Percentiles rank a stretch among this genome's conserved stretches.
phyloP scores from a whole-genome alignment of 2,113 vertebrate species.

The Sporophila hypoxantha region DNA sequence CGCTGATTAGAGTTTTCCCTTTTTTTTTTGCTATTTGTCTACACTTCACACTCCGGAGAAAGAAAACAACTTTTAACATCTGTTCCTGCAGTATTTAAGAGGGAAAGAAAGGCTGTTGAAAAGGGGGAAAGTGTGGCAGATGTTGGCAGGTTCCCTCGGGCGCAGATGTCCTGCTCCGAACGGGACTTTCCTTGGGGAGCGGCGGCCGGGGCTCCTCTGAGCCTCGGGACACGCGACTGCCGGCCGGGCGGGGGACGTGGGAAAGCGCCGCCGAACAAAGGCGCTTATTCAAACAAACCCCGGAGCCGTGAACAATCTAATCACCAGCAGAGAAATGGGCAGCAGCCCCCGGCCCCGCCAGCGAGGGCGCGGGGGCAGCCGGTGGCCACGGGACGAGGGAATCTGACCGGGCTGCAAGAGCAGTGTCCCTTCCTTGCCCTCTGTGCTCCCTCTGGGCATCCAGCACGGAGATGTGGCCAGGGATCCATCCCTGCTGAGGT shows the following conservation, averaged over 20 bases:
- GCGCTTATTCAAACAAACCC: conserved; percentile 77
- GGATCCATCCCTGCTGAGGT: neutral
- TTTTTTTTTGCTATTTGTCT: conserved; percentile 41
- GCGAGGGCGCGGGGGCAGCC: neutral
- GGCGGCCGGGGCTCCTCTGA: conserved; percentile 60
- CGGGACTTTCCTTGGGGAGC: conserved; percentile 55
- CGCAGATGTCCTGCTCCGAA: conserved; percentile 71
- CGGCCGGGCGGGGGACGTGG: conserved; percentile 81
- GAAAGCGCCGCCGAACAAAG: conserved; percentile 83
- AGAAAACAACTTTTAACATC: conserved; percentile 71
- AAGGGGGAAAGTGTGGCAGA: conserved; percentile 65
- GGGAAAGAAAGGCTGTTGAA: conserved; percentile 44
- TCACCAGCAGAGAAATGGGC: conserved; percentile 70
- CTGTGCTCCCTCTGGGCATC: neutral
- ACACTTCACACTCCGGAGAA: conserved; percentile 50
- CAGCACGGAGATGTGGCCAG: accelerated
- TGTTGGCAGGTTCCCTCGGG: conserved; percentile 67
- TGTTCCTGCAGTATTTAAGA: conserved; percentile 64
- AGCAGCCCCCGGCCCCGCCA: neutral
- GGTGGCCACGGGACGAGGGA: neutral
- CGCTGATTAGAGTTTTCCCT: neutral
- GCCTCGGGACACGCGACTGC: conserved; percentile 82
- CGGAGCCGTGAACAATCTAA: conserved; percentile 82
- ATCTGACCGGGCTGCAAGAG: neutral
- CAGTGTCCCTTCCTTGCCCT: neutral